Evolutionary conservation across 2,888 invertebrate species (phyloP), one percentile per base, ranked within the genome.

Genomic region (Anarsia innoxiella): DNA sequence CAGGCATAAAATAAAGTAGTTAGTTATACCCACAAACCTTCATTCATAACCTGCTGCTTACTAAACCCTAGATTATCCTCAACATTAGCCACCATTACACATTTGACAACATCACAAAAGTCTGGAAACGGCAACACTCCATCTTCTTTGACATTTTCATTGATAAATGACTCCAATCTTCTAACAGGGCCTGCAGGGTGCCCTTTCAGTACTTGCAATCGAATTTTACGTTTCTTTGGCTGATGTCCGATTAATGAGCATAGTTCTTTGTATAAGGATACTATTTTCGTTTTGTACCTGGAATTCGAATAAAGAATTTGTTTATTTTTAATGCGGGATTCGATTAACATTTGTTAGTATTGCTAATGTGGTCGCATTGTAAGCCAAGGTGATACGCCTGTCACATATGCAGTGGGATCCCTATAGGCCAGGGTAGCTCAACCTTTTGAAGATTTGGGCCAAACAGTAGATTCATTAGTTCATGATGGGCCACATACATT

Each of bases 91-190:
- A 48, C 23, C 1, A 31, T 6, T 0, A 80, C 74, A 51, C 79
- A 79, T 2, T 51, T 39, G 0, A 68, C 46, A 0, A 82, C 79
- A 54, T 88, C 88, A 12, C 55, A 59, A 53, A 84, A 88, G 63
- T 78, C 89, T 8, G 78, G 90, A 33, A 80, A 76, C 0, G 54
- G 56, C 0, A 70, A 64, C 3, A 52, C 33, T 0, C 78, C 79
- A 12, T 66, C 53, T 5, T 36, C 41, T 0, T 59, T 66, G 4
- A 69, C 62, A 0, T 63, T 65, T 0, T 40, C 40, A 26, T 80
- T 79, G 0, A 82, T 55, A 28, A 66, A 66, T 1, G 42, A 8
- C 43, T 80, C 71, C 0, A 82, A 49, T 9, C 43, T 53, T 15
- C 46, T 51, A 39, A 59, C 77, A 42, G 88, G 73, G 0, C 71